These are phyloP conservation scores for Trematomus bernacchii DNA, from an alignment of 2,797 vertebrate genomes.

Conservation along the genomic window DNA sequence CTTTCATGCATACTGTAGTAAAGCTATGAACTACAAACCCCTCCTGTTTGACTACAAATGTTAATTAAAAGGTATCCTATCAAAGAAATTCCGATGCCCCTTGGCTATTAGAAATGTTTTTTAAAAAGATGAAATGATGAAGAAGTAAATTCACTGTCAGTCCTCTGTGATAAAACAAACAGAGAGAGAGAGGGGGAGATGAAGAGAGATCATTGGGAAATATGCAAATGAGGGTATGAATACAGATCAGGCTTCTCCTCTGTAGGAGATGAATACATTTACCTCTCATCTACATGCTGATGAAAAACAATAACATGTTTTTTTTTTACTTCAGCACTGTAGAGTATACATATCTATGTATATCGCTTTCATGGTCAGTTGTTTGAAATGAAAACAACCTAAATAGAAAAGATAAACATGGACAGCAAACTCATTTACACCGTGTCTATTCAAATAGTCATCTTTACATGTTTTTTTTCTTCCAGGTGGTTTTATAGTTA, in stretches of 20 bases:
- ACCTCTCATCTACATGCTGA: conserved; percentile 78
- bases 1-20: conserved; percentile 10
- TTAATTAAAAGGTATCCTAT: conserved; percentile 51
- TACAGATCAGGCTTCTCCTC: conserved; percentile 73
- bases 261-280: conserved; percentile 79
- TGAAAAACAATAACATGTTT: conserved; percentile 64
- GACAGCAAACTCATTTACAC: conserved; percentile 40
- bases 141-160: conserved; percentile 45
- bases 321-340: conserved; percentile 32
- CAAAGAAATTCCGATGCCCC: conserved; percentile 34
- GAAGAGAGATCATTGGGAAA: conserved; percentile 75
- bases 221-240: conserved; percentile 80
- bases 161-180: conserved; percentile 56
- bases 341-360: conserved; percentile 28
- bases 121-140: conserved; percentile 36
- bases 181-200: conserved; percentile 21
- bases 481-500: not conserved
- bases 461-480: conserved; percentile 31
- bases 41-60: conserved; percentile 23
- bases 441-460: conserved; percentile 21
- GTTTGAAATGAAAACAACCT: conserved; percentile 59
- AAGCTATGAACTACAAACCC: conserved; percentile 5
- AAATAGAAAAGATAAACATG: conserved; percentile 6
- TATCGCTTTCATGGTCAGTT: conserved; percentile 54
- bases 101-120: conserved; percentile 54